phyloP scores from a whole-genome alignment of 2,888 invertebrate genomes.

The Caprella mutica region DNA sequence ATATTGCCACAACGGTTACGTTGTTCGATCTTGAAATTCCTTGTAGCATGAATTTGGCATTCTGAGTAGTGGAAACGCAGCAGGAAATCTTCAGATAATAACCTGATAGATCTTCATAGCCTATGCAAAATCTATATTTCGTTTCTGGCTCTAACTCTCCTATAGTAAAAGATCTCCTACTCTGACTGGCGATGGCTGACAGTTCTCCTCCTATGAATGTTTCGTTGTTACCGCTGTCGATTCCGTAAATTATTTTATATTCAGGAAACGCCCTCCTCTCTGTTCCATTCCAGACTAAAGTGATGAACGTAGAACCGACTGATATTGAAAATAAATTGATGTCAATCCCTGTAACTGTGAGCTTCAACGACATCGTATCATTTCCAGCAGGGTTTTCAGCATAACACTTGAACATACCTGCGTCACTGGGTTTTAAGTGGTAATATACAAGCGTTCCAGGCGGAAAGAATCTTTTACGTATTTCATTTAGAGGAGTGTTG shows the following conservation, averaged over 20 bases:
- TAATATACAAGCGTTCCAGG: slow-evolving; percentile 37
- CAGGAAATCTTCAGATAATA: slow-evolving; percentile 40
- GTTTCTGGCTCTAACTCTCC: slow-evolving; percentile 40
- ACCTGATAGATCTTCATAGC: slow-evolving; percentile 39
- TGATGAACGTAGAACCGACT: slow-evolving; percentile 40
- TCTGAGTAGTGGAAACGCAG: slow-evolving; percentile 36
- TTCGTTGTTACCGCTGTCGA: slow-evolving; percentile 24
- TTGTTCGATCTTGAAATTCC: slow-evolving; percentile 37
- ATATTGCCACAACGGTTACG: slow-evolving; percentile 38
- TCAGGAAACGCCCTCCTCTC: slow-evolving; percentile 38
- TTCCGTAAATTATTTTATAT: slow-evolving; percentile 39
- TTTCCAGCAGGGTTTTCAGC: slow-evolving; percentile 40
- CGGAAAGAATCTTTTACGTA: slow-evolving; percentile 37
- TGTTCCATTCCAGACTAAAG: slow-evolving; percentile 42
- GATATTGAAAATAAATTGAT: slow-evolving; percentile 39
- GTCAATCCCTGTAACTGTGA: slow-evolving; percentile 41
- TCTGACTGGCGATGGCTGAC: slow-evolving; percentile 34
- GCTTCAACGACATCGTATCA: slow-evolving; percentile 37
- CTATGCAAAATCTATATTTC: slow-evolving; percentile 43
- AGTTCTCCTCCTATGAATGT: slow-evolving; percentile 16
- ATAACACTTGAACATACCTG: slow-evolving; percentile 42
- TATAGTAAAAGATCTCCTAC: slow-evolving; percentile 40
- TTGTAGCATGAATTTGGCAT: slow-evolving; percentile 36
- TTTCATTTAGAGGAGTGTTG: slow-evolving; percentile 38
- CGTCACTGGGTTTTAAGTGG: slow-evolving; percentile 38